Conservation (phyloP, 2,888 invertebrate genomes). For the Megalurothrips usitatus region DNA sequence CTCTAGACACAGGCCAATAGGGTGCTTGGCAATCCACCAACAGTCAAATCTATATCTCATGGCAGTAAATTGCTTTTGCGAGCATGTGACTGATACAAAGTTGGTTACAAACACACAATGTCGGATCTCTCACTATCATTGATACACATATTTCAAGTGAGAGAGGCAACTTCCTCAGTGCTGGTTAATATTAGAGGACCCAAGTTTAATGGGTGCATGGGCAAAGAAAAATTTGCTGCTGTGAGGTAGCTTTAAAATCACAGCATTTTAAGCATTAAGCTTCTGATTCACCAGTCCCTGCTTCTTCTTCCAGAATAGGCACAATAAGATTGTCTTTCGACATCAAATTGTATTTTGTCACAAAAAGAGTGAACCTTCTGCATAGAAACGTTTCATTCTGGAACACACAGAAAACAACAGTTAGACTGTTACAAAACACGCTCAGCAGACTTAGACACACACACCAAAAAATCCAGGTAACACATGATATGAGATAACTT, state of each 20-base stretch:
- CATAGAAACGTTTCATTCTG: constrained; percentile 89
- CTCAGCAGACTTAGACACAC: constrained; percentile 26
- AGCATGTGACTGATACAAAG: neutral
- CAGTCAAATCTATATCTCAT: neutral
- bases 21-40: neutral
- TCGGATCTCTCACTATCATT: neutral
- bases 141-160: neutral
- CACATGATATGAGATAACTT: constrained; percentile 37
- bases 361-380: constrained; percentile 94
- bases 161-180: neutral
- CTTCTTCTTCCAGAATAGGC: constrained; percentile 81
- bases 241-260: neutral
- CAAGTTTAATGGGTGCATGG: neutral
- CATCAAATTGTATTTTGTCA: constrained; percentile 97
- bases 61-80: neutral
- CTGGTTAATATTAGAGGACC: neutral
- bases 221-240: neutral
- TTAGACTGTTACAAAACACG: constrained; percentile 27
- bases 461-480: neutral
- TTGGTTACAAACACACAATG: neutral
- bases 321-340: constrained; percentile 97
- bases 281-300: constrained; percentile 53
- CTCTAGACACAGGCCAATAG: too few relatives aligned
- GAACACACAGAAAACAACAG: constrained; percentile 39
- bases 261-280: constrained; percentile 44